Conservation (phyloP, 2,113 vertebrate species). For the Megaceryle maxima region DNA sequence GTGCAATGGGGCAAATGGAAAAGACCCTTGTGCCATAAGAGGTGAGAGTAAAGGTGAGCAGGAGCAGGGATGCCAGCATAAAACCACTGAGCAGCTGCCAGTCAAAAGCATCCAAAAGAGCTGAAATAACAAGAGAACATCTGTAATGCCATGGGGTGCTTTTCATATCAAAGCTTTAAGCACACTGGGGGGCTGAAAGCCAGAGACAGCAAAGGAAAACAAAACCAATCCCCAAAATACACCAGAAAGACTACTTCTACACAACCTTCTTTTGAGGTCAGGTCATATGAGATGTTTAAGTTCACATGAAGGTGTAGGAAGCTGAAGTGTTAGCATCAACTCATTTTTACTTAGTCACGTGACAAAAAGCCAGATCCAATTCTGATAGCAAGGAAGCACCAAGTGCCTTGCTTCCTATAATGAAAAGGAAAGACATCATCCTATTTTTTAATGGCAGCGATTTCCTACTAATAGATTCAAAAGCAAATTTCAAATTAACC, state of each 20-base stretch:
- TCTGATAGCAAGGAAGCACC: not conserved
- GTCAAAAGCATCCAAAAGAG: not conserved
- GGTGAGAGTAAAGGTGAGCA: not conserved
- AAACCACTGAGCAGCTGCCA: not conserved
- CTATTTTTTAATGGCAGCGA: not conserved
- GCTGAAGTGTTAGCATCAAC: not conserved
- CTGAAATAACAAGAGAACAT: not conserved
- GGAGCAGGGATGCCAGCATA: not conserved
- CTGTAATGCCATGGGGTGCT: not conserved
- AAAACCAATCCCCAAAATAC: not conserved
- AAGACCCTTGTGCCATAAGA: not conserved
- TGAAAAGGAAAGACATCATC: not conserved
- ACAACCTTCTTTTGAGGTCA: not conserved
- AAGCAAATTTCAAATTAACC: not conserved
- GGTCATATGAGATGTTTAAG: not conserved
- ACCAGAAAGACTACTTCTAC: not conserved
- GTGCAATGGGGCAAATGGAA: not conserved
- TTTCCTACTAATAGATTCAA: not conserved
- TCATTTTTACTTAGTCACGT: not conserved
- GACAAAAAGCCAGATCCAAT: not conserved
- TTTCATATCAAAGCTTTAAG: slow-evolving; percentile 16
- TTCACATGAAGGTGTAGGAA: not conserved
- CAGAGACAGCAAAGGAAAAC: not conserved
- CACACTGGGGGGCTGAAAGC: not conserved
- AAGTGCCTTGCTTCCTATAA: not conserved